Conservation (phyloP, 2,888 invertebrate species). For the Agrypnus murinus region DNA sequence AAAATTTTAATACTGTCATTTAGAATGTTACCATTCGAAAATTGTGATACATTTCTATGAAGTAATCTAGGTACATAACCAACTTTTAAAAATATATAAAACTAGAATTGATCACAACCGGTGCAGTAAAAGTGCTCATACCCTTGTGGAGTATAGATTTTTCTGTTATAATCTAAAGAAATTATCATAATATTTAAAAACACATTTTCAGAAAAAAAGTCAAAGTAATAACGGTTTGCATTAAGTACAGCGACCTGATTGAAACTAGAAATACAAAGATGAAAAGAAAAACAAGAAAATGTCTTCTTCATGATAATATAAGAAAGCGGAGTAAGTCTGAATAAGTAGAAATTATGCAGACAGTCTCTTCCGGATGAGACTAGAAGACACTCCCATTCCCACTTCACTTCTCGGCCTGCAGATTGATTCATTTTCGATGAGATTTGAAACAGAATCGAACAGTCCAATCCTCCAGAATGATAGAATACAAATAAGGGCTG, state of each 20-base stretch:
- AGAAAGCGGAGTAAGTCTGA: conserved; percentile 21
- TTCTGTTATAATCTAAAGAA: too few relatives aligned
- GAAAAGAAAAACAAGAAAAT: conserved; percentile 18
- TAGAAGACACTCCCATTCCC: conserved; percentile 31
- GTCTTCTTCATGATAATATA: conserved; percentile 25
- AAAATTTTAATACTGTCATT: too few relatives aligned
- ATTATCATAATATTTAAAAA: too few relatives aligned
- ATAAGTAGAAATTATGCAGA: conserved; percentile 35
- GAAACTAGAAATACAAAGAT: conserved; percentile 27
- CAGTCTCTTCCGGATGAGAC: conserved; percentile 26
- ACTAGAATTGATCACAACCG: too few relatives aligned
- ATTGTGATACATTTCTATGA: too few relatives aligned
- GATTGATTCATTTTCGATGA: conserved; percentile 59
- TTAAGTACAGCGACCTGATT: conserved; percentile 26
- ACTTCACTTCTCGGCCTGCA: conserved; percentile 49
- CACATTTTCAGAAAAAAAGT: too few relatives aligned
- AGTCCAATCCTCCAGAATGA: conserved; percentile 55
- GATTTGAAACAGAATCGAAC: conserved; percentile 57
- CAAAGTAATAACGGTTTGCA: not conserved
- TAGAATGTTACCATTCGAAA: too few relatives aligned
- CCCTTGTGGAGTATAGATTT: too few relatives aligned
- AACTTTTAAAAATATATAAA: too few relatives aligned
- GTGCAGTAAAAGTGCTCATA: too few relatives aligned
- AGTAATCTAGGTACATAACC: too few relatives aligned
- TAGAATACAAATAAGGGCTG: conserved; percentile 58